phyloP scores from a whole-genome alignment of 2,888 invertebrate genomes.

The Drosophila neoperkinsi region DNA sequence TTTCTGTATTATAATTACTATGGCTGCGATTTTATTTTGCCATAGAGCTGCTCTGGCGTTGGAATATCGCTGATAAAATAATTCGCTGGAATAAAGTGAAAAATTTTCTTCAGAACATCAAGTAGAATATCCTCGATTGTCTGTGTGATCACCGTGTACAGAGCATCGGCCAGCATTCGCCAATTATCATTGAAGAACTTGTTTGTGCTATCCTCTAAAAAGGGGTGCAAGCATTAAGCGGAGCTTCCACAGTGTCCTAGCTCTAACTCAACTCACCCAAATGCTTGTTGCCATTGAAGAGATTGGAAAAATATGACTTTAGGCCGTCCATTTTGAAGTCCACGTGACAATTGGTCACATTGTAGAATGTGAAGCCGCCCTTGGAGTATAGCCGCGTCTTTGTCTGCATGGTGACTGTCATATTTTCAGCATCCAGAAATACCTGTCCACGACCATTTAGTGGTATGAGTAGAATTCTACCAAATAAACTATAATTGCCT shows the following conservation, averaged over 20 bases:
- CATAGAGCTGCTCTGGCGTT: conserved; percentile 82
- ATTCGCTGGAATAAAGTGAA: conserved; percentile 90
- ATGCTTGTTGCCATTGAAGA: conserved; percentile 90
- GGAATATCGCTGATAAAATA: conserved; percentile 89
- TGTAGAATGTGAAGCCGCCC: conserved; percentile 89
- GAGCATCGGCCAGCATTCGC: conserved; percentile 90
- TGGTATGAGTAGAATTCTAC: conserved; percentile 90
- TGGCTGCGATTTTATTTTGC: conserved; percentile 57
- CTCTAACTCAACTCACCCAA: conserved; percentile 86
- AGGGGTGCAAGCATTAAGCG: background rate
- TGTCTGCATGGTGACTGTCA: conserved; percentile 89
- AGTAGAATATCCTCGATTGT: conserved; percentile 90
- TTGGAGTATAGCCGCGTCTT: conserved; percentile 88
- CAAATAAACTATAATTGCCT: conserved; percentile 89
- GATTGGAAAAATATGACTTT: conserved; percentile 89
- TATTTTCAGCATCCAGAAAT: conserved; percentile 91
- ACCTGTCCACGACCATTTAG: conserved; percentile 89
- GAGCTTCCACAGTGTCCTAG: accelerated
- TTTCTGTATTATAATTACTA: conserved; percentile 17
- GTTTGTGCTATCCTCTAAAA: conserved; percentile 90
- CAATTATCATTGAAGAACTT: conserved; percentile 91
- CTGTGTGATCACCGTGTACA: conserved; percentile 89
- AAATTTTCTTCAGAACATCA: conserved; percentile 88
- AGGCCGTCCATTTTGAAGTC: conserved; percentile 89
- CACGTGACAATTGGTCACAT: conserved; percentile 89